Base-by-base conservation (phyloP, 2,113 vertebrate genomes). In the Saguinus midas region DNA sequence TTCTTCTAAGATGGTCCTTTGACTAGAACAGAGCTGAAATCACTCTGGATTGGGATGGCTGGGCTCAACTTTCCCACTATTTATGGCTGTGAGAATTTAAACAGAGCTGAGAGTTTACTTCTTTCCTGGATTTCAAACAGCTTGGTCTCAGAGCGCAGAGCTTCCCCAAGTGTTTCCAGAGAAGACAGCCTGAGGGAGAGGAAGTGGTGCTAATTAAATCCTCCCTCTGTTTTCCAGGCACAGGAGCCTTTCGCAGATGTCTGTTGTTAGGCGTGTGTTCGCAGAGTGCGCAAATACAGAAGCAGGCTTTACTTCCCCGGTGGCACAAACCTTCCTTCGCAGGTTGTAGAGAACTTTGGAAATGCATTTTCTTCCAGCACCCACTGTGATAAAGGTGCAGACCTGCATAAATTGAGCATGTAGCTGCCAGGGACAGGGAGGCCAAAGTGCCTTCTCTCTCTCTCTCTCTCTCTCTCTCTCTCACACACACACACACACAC, bases 211-310 rank as follows among this genome's bases (percentile, higher is more conserved):
- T 98, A 97, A 98, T 97, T 97, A 96, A 98, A 97, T 96, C 96
- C 96, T 96, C 96, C 97, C 95, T 92, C 96, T 96, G 96, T 98
- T 98, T 98, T 98, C 95, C 96, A 97, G 95, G 97, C 97, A 96
- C 76, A 48, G 87, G 85, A 96, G 96, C 73, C 84, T 87, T 75
- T 78, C 80, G 25, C 96, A 98, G 97, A 97, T 97, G 96, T 96
- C 94, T 98, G 96, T 96, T 98, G 94, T 97, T 92, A 88, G 86
- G 97, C 45, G 48, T 6, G 72, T 76, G 35, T 95, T 97, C 90
- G 25, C 96, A 94, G 93, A 97, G 72, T 88, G 94, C 52, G 3
- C 96, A 97, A 96, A 96, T 90, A 95, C 91, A 97, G 93, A 97
- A 95, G 95, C 92, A 94, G 86, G 78, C 92, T 95, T 96, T 91